phyloP scores from a whole-genome alignment of 2,113 vertebrate species.

The Nestor notabilis region DNA sequence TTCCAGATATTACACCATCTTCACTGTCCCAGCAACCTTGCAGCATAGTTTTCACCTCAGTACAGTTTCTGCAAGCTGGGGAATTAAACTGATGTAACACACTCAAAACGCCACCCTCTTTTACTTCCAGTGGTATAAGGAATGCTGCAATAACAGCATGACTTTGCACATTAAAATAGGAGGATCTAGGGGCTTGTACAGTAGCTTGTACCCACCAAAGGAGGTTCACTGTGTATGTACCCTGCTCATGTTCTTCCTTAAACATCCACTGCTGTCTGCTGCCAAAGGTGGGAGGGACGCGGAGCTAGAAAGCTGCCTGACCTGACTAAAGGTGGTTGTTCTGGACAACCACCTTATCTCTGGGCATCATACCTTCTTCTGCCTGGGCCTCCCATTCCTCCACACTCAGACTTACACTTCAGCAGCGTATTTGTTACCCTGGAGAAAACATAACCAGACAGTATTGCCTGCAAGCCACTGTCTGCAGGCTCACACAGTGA shows the following conservation, averaged over 20 bases:
- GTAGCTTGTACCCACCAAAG: background rate
- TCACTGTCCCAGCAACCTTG: background rate
- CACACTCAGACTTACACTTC: background rate
- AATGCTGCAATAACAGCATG: background rate
- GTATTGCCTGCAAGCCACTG: background rate
- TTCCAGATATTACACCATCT: background rate
- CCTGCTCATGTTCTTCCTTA: background rate
- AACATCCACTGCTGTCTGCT: background rate
- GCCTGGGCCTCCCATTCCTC: background rate
- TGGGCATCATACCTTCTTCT: background rate
- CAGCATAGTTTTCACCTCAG: background rate
- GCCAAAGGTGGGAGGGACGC: background rate
- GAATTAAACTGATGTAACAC: background rate
- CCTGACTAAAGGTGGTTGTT: background rate
- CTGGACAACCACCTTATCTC: background rate
- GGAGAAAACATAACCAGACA: background rate
- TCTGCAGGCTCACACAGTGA: background rate
- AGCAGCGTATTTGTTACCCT: background rate
- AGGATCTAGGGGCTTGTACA: background rate
- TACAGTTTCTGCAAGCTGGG: background rate
- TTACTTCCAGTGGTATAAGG: background rate
- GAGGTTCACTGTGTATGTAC: accelerated
- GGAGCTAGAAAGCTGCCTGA: background rate
- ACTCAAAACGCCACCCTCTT: background rate
- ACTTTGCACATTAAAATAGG: background rate